Conservation (phyloP, 2,888 invertebrate species). For the Acheta domesticus region DNA sequence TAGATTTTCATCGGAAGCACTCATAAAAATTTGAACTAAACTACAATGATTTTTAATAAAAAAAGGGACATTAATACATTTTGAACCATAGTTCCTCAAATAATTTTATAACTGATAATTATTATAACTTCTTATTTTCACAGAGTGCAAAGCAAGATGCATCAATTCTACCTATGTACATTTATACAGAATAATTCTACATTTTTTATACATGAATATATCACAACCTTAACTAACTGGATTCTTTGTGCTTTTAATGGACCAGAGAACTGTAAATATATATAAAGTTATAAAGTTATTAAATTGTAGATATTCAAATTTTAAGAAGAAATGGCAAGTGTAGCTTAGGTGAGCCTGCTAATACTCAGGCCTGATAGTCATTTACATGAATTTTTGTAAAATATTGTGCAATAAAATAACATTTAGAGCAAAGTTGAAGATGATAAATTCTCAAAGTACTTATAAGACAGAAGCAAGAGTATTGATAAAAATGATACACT, state of each 20-base stretch:
- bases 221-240: conserved; percentile 1
- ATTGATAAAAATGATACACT: neutral
- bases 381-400: neutral
- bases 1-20: too few relatives aligned
- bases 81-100: too few relatives aligned
- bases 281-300: neutral
- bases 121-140: too few relatives aligned
- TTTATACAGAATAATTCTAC: neutral
- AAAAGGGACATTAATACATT: too few relatives aligned
- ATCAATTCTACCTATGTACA: too few relatives aligned
- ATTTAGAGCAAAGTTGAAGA: neutral
- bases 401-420: conserved; percentile 2
- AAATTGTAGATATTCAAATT: neutral
- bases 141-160: too few relatives aligned
- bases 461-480: neutral
- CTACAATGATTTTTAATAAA: too few relatives aligned
- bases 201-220: neutral
- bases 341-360: neutral
- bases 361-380: neutral
- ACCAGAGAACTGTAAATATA: neutral
- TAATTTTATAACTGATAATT: too few relatives aligned
- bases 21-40: too few relatives aligned
- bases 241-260: neutral
- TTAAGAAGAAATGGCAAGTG: neutral
- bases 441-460: neutral